Conservation (phyloP, 53 echinoderm and acorn worm species). For the Crossaster papposus region DNA sequence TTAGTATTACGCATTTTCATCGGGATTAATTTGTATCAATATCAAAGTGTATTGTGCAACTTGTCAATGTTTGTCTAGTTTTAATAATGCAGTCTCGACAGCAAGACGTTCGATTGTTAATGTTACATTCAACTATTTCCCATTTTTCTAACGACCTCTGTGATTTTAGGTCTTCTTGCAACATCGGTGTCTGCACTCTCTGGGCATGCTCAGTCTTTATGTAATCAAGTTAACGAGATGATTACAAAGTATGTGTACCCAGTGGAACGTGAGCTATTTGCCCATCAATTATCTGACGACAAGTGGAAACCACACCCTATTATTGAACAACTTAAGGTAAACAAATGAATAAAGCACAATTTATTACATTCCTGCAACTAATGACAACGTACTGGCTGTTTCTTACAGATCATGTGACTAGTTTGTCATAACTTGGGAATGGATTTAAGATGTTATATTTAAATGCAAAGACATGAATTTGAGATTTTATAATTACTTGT, state of each 20-base stretch:
- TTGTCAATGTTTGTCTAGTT: too few species aligned
- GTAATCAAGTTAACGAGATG: conserved; percentile 72
- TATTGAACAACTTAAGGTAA: conserved; percentile 86
- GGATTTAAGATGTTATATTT: too few species aligned
- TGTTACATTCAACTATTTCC: background rate
- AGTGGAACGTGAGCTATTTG: conserved; percentile 70
- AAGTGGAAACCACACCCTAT: conserved; percentile 84
- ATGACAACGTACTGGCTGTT: too few species aligned
- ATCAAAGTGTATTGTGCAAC: too few species aligned
- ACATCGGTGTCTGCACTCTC: conserved; percentile 72
- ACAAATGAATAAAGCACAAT: background rate
- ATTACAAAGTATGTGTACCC: conserved; percentile 77
- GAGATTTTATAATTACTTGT: too few species aligned
- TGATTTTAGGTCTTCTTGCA: conserved; percentile 65
- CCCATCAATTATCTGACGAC: conserved; percentile 68
- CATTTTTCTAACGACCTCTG: background rate
- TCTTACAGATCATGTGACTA: too few species aligned
- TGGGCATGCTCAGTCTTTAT: conserved; percentile 73
- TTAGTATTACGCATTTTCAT: too few species aligned
- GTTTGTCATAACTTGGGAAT: too few species aligned
- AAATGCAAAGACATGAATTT: too few species aligned
- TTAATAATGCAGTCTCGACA: too few species aligned
- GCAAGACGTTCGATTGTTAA: too few species aligned
- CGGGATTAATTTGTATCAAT: too few species aligned
- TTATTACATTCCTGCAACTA: background rate